Base-by-base conservation (phyloP, 2,113 vertebrate genomes). In the Cavia porcellus region DNA sequence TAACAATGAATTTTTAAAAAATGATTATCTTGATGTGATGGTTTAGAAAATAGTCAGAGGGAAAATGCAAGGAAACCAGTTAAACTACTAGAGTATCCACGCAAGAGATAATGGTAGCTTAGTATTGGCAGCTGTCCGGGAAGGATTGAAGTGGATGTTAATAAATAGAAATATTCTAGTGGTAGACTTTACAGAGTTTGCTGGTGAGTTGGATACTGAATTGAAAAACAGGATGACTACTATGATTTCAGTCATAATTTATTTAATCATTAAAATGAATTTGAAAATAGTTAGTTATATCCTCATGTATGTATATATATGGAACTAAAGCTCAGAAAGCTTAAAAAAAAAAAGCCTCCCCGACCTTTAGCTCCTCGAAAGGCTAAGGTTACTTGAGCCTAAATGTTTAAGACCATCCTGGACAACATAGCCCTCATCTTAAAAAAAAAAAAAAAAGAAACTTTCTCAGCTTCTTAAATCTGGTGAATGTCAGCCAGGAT, bases 251-350 rank as follows among this genome's bases (percentile, higher is more conserved):
- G 50, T 81, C 55, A 30, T 82, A 80, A 50, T 88, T 94, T 12
- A 79, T 38, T 90, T 88, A 90, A 75, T 38, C 55, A 30, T 87
- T 96, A 93, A 92, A 86, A 75, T 50, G 42, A 93, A 47, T 30
- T 86, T 74, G 47, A 92, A 93, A 83, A 12, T 89, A 86, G 20
- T 4, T 74, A 4, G 2, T 85, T 13, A 9, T 87, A 85, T 75
- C 57, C n/a, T 95, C 75, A 19, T 57, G 17, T 57, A 17, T 19
- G 17, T 19, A 19, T 19, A 19, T 19, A 19, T 19, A 57, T 19
- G 25, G 28, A 95, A 85, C 47, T n/a, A 0, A 90, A 50, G 7
- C 35, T 88, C n/a, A 90, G 57, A 80, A 61, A 85, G 30, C 75
- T 17, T 17, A 35, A 80, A 50, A 45, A 72, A 91, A n/a, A 68